phyloP scores from a whole-genome alignment of 2,888 invertebrate genomes.

The Megalurothrips usitatus region DNA sequence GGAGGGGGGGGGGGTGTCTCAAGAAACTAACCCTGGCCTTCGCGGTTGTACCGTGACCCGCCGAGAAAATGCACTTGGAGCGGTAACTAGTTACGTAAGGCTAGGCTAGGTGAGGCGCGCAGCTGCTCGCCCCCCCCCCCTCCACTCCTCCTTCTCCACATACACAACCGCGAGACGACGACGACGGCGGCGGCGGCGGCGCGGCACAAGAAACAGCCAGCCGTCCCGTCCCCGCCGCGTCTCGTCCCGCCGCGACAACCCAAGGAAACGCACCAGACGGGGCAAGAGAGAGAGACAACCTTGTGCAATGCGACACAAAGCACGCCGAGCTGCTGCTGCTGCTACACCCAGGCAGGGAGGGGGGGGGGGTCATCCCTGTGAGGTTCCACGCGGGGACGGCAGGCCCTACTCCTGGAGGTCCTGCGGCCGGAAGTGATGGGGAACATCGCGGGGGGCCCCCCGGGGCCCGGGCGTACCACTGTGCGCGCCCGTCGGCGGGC shows the following conservation, averaged over 20 bases:
- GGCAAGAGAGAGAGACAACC: not conserved
- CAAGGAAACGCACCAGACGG: not conserved
- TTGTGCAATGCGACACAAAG: not conserved
- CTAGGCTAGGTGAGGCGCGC: not conserved
- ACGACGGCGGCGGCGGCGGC: not conserved
- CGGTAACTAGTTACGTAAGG: conserved; percentile 15
- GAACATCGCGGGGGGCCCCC: no score
- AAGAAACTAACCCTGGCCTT: conserved; percentile 22
- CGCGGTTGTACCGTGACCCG: conserved; percentile 18
- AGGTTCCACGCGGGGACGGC: no score
- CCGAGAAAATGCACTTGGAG: conserved; percentile 18
- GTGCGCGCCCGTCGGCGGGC: no score
- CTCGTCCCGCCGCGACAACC: not conserved
- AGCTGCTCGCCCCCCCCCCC: not conserved
- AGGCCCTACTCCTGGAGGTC: no score
- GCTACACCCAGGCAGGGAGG: no score
- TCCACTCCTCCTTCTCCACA: not conserved
- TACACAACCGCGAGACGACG: not conserved
- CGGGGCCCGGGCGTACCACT: no score
- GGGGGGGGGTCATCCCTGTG: no score
- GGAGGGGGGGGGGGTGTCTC: not conserved
- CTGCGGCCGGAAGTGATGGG: no score
- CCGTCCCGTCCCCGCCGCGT: no score
- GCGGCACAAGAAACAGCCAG: not conserved
- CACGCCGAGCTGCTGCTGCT: not conserved